Evolutionary conservation across 2,797 vertebrate genomes (phyloP).

Genomic region (Squalus acanthias): DNA sequence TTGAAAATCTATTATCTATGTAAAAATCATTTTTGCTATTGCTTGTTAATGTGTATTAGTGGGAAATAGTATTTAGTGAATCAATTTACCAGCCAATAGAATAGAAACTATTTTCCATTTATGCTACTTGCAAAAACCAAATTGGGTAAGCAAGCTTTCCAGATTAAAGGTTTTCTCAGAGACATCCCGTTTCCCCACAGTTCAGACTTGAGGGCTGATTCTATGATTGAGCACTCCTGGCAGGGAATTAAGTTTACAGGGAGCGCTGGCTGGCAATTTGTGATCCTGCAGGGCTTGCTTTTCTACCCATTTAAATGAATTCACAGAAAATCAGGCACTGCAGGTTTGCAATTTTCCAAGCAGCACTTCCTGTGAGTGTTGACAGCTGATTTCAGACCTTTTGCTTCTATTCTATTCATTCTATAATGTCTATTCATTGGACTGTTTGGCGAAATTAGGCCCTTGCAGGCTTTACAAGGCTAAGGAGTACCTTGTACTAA

Average conservation of each 20-base stretch:
- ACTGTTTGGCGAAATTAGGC: background rate
- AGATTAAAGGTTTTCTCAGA: background rate
- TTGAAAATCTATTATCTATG: background rate
- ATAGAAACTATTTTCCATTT: background rate
- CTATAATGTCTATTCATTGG: background rate
- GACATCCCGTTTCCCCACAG: background rate
- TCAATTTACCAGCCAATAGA: background rate
- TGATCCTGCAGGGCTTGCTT: background rate
- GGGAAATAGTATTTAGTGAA: background rate
- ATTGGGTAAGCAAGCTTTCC: background rate
- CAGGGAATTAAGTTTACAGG: background rate
- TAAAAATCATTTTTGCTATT: background rate
- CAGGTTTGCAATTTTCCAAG: background rate
- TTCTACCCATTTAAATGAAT: background rate
- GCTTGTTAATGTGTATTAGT: background rate
- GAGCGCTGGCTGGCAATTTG: background rate
- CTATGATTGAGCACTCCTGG: background rate
- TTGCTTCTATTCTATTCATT: background rate
- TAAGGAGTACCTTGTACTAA: background rate
- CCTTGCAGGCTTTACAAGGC: background rate
- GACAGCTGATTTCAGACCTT: background rate
- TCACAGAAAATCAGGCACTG: background rate
- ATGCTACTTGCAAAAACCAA: constrained; percentile 12
- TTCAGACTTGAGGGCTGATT: background rate
- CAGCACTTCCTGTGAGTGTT: background rate